Conservation (phyloP, 1,140 invertebrate species). For the Temnothorax longispinosus region DNA sequence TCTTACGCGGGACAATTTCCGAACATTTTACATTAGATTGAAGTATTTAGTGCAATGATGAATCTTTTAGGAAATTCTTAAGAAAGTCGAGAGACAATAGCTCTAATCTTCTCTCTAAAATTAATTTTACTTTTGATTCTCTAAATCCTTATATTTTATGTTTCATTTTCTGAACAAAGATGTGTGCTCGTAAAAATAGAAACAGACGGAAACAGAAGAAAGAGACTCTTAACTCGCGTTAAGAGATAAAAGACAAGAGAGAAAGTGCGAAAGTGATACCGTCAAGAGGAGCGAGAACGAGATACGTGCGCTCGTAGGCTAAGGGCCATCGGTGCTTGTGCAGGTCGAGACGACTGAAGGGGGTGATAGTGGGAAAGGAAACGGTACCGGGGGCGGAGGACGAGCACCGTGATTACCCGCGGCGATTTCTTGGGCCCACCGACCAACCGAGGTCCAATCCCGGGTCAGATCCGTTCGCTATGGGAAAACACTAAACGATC, state of each 20-base stretch:
- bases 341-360: constrained; percentile 65
- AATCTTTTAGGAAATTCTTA: neutral
- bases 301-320: constrained; percentile 55
- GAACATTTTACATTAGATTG: neutral
- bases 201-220: constrained; percentile 37
- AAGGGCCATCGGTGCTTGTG: constrained; percentile 60
- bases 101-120: neutral
- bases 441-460: constrained; percentile 81
- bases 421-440: constrained; percentile 82
- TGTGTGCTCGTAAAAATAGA: constrained; percentile 21
- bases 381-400: constrained; percentile 78
- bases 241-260: constrained; percentile 61
- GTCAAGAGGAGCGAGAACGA: constrained; percentile 45
- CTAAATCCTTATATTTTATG: neutral
- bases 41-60: neutral
- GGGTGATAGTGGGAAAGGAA: constrained; percentile 72
- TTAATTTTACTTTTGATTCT: neutral
- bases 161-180: neutral
- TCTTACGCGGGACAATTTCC: neutral
- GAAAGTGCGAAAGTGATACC: constrained; percentile 42
- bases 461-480: constrained; percentile 85
- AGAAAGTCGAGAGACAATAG: neutral
- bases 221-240: constrained; percentile 21
- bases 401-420: constrained; percentile 83
- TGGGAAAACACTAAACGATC: constrained; percentile 86